Evolutionary conservation across 2,888 invertebrate genomes (phyloP), one percentile per base, ranked within the genome.

Genomic region (Osmoderma eremita): DNA sequence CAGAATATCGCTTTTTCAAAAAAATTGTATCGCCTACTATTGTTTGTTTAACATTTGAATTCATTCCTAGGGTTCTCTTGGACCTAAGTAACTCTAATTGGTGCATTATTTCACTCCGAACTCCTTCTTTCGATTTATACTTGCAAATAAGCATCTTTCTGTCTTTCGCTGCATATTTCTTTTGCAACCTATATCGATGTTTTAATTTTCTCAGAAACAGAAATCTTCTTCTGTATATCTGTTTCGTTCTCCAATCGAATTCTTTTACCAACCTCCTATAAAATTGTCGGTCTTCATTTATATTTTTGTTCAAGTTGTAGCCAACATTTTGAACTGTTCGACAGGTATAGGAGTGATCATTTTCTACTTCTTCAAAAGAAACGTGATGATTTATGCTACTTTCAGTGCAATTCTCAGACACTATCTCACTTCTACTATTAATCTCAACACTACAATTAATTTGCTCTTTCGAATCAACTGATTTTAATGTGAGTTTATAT

Each of bases 31-130:
- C 38, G 38, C 45, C 41, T 5, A 61, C 45, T 20, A 54, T 38
- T 13, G 42, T 18, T 20, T 51, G 63, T 22, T 42, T 48, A 17
- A 67, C 20, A 18, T 53, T 39, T 15, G 51, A 20, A 42, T 42
- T 61, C n/a, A 61, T 48, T 22, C 58, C 58, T 18, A 61, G 45
- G 13, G 67, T 54, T 62, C 69, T 70, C 49, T 69, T 67, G 1
- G 63, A 70, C 62, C 74, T 38, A 48, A 74, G 64, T 49, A 74
- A 68, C 67, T 72, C 71, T 49, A 74, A 68, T 54, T 78, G 78
- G 56, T 71, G 71, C 49, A 69, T 70, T 50, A 75, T 72, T 69
- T 75, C 72, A 17, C 72, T 70, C 8, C 72, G 67, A 62, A 74
- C 68, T 50, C 75, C 71, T 68, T 77, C 75, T 51, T 75, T 67